Evolutionary conservation across 2,797 vertebrate genomes (phyloP).

Genomic region (Chloroceryle amazona): DNA sequence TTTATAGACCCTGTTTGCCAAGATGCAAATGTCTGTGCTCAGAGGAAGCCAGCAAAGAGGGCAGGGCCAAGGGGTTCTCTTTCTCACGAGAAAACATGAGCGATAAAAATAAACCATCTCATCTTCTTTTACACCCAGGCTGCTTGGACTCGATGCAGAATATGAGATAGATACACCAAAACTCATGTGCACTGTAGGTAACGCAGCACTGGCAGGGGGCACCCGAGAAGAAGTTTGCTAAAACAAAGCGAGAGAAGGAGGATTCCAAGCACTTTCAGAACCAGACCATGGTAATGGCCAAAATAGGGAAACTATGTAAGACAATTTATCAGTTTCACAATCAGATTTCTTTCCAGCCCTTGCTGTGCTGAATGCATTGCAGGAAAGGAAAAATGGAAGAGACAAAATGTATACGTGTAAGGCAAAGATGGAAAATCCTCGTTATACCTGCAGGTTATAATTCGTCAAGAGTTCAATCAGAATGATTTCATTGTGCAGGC

Average conservation of each 20-base stretch:
- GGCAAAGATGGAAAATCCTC: constrained; percentile 65
- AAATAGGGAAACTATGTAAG: constrained; percentile 78
- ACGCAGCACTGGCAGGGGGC: neutral
- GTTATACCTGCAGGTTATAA: constrained; percentile 44
- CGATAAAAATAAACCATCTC: constrained; percentile 55
- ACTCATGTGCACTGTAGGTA: neutral
- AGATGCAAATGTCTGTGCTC: neutral
- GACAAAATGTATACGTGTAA: constrained; percentile 27
- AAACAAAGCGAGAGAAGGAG: constrained; percentile 67
- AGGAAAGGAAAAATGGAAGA: constrained; percentile 53
- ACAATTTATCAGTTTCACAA: constrained; percentile 77
- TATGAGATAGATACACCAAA: neutral
- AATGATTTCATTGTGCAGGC: constrained; percentile 10
- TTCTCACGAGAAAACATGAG: constrained; percentile 1
- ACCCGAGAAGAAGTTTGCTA: constrained; percentile 37
- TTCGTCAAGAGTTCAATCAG: constrained; percentile 59
- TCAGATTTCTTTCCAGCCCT: constrained; percentile 72
- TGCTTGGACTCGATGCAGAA: neutral
- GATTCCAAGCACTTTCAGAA: constrained; percentile 73
- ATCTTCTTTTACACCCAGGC: constrained; percentile 5
- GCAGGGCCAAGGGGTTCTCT: constrained; percentile 23
- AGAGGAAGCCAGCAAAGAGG: neutral
- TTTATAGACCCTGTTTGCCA: constrained; percentile 23
- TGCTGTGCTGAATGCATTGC: constrained; percentile 55
- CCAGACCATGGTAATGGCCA: constrained; percentile 71